Base-by-base conservation (phyloP, 2,888 invertebrate genomes). In the Epinotia ramella region DNA sequence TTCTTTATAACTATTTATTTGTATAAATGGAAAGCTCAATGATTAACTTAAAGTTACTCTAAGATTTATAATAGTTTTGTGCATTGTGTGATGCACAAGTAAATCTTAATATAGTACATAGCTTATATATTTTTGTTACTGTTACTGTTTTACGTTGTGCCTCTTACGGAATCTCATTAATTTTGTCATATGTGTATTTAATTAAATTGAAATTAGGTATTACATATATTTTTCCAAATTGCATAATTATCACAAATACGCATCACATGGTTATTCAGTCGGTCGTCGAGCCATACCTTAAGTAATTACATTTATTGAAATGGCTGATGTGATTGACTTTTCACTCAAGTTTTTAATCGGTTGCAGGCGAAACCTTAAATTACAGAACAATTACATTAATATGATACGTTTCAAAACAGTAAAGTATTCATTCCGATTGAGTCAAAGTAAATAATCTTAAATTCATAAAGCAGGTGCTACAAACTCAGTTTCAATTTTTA, bases 21-120 rank as follows among this genome's bases (percentile, higher is more conserved):
- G 93, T 94, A 93, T 93, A 93, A 91, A 94, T 91, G 84, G 91
- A 91, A 93, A 93, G 93, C 94, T 94, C 94, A 94, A 94, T 93
- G 90, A 87, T 88, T 92, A 93, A 93, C 91, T 92, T 91, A 93
- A 93, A 92, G 89, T 91, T 92, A 91, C 82, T 91, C 88, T 91
- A 91, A 90, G 89, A 83, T 84, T 86, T 88, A 86, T 86, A 84
- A 85, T 84, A 87, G 82, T 81, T 81, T 89, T 89, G 91, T 91
- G 92, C 89, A 88, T 89, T 86, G 83, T 83, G 82, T 85, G 83
- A 85, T 91, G 92, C 90, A 87, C 91, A 90, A 90, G 88, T 89
- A 90, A 91, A 92, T 91, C 80, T 87, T 88, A 89, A 84, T 86
- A 87, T 89, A 89, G 83, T 80, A 82, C 84, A 81, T 73, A 81